Base-by-base conservation (phyloP, 1,140 invertebrate genomes). In the Saccostrea glomerata region DNA sequence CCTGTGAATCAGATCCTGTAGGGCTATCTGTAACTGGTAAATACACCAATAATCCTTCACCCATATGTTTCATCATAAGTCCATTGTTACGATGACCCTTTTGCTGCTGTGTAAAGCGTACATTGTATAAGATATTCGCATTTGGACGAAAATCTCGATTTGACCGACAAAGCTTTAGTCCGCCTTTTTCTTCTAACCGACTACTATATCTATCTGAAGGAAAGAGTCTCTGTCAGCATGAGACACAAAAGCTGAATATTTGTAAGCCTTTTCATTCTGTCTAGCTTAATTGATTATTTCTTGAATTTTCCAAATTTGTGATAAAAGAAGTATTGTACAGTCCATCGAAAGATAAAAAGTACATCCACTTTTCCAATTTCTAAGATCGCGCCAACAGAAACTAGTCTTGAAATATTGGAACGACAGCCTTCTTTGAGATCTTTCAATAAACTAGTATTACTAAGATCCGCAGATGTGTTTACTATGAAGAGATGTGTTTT, bases 301-400 rank as follows among this genome's bases (percentile, higher is more conserved):
- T 70, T 70, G 66, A 70, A 70, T 23, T 70, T 70, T n/a, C 66
- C 66, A n/a, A 70, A 9, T 70, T 70, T n/a, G 66, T 70, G 23
- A 20, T 70, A 70, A n/a, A 70, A 70, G 23, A 70, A 70, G 23
- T 70, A 70, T 70, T n/a, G 66, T n/a, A 70, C 23, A 23, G 66
- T 70, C 66, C 66, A 70, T 23, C 66, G 20, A 23, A 70, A 70
- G 11, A 9, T 70, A 70, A n/a, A 70, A 4, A 70, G n/a, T 23
- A 23, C 11, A 25, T 11, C 23, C n/a, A 25, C 23, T 23, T n/a
- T 70, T 23, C 20, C 66, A 25, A 70, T 25, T n/a, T 7, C 23
- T 23, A 70, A 11, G 3, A 70, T n/a, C 2, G n/a, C 66, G 20
- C 20, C 11, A n/a, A 70, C 66, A 25, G 66, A 23, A n/a, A 70